Conservation (phyloP, 1,140 invertebrate species). For the Telenomus remus region DNA sequence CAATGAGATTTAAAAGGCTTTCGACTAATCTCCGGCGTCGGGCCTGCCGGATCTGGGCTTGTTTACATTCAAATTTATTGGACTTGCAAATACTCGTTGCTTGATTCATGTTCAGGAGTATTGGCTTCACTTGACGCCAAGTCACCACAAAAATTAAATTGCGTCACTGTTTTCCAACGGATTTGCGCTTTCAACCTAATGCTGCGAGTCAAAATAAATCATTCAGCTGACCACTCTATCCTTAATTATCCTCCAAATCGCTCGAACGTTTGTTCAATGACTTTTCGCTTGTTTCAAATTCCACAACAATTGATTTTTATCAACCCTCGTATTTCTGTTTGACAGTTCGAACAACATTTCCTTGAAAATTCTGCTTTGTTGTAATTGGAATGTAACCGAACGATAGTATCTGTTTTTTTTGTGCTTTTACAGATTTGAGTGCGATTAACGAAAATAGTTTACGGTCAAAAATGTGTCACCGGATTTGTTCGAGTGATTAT, state of each 20-base stretch:
- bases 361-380: too few relatives aligned
- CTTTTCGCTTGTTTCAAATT: background rate
- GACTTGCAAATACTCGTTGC: slow-evolving; percentile 53
- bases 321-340: too few relatives aligned
- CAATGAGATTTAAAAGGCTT: slow-evolving; percentile 60
- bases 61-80: slow-evolving; percentile 61
- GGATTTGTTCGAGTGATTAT: too few relatives aligned
- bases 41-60: slow-evolving; percentile 25
- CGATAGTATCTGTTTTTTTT: too few relatives aligned
- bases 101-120: slow-evolving; percentile 46
- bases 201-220: slow-evolving; percentile 18
- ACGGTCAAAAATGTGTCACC: too few relatives aligned
- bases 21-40: slow-evolving; percentile 52
- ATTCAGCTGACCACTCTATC: slow-evolving; percentile 13
- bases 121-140: slow-evolving; percentile 40
- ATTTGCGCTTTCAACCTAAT: slow-evolving; percentile 39
- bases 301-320: too few relatives aligned
- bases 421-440: too few relatives aligned
- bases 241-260: too few relatives aligned
- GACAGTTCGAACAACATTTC: too few relatives aligned
- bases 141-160: slow-evolving; percentile 29
- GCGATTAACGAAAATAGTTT: too few relatives aligned
- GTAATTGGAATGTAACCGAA: too few relatives aligned
- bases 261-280: background rate
- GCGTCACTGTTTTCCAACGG: slow-evolving; percentile 16